Evolutionary conservation across 2,797 vertebrate species (phyloP).

Genomic region (Distichodus sexfasciatus): DNA sequence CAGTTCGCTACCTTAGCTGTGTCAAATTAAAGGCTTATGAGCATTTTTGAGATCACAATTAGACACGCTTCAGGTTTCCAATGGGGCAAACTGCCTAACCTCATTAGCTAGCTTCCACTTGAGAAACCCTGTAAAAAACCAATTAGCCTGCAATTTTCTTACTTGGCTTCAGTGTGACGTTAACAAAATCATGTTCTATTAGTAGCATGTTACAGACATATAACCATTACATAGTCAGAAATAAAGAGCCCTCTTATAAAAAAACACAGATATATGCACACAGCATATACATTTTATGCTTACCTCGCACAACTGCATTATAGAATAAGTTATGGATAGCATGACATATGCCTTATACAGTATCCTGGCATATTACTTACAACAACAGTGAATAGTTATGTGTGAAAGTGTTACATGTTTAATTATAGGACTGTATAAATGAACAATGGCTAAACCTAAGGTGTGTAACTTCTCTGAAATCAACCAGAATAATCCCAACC

Average conservation of each 20-base stretch:
- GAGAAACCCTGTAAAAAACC: constrained; percentile 64
- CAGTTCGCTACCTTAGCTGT: constrained; percentile 59
- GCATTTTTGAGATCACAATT: constrained; percentile 74
- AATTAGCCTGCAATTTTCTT: constrained; percentile 59
- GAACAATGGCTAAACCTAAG: too few species aligned
- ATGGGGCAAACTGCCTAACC: constrained; percentile 67
- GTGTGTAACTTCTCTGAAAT: too few species aligned
- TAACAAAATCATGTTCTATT: neutral
- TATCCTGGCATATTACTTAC: too few species aligned
- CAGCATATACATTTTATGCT: too few species aligned
- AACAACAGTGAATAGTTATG: too few species aligned
- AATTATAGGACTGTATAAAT: too few species aligned
- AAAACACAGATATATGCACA: constrained; percentile 32
- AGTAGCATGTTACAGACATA: constrained; percentile 1
- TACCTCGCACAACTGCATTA: too few species aligned
- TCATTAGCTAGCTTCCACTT: constrained; percentile 71
- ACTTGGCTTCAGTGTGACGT: constrained; percentile 11
- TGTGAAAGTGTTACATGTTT: too few species aligned
- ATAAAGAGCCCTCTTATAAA: constrained; percentile 6
- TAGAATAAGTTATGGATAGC: too few species aligned
- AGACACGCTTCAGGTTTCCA: constrained; percentile 62
- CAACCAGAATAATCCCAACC: too few species aligned
- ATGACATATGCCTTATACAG: too few species aligned
- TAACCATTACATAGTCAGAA: constrained; percentile 10
- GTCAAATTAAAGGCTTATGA: constrained; percentile 70